A percentile compares a stretch with the other conserved stretches of the same genome.
Conservation (phyloP, 1,140 invertebrate genomes). For the Diorhabda carinulata region DNA sequence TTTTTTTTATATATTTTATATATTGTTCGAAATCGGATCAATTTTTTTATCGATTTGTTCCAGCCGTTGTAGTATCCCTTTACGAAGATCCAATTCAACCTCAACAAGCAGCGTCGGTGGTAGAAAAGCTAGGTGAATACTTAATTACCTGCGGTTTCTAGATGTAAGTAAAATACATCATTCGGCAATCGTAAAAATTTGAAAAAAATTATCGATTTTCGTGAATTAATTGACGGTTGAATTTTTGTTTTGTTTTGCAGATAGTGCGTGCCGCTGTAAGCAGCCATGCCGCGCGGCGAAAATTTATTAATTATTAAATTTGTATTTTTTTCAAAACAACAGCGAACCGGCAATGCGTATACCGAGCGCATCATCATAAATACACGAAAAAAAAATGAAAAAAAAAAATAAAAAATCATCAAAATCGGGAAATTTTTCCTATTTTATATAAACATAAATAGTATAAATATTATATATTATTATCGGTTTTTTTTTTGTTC, state of each 20-base stretch:
- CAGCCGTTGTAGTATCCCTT: conserved; percentile 86
- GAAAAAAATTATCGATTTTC: neutral
- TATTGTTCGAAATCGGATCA: too few relatives aligned
- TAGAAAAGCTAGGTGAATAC: conserved; percentile 94
- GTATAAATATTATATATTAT: conserved; percentile 20
- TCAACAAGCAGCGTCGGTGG: conserved; percentile 89
- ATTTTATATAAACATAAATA: conserved; percentile 17
- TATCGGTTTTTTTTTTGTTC: conserved; percentile 13
- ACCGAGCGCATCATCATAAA: conserved; percentile 39
- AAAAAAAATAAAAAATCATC: conserved; percentile 16
- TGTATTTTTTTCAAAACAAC: conserved; percentile 45
- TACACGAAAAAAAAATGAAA: conserved; percentile 14
- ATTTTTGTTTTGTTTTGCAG: conserved; percentile 38
- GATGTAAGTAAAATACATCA: conserved; percentile 44
- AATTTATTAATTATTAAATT: conserved; percentile 36
- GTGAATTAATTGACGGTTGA: neutral
- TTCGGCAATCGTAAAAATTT: neutral
- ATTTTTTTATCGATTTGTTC: conserved; percentile 43
- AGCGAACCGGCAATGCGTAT: conserved; percentile 46
- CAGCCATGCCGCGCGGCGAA: conserved; percentile 42
- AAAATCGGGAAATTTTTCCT: conserved; percentile 15
- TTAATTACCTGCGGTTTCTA: conserved; percentile 92
- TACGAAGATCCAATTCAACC: conserved; percentile 93
- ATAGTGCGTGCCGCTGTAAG: conserved; percentile 42
- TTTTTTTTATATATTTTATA: too few relatives aligned